Evolutionary conservation across 2,797 vertebrate species (phyloP).

Genomic region (Setipinna tenuifilis): DNA sequence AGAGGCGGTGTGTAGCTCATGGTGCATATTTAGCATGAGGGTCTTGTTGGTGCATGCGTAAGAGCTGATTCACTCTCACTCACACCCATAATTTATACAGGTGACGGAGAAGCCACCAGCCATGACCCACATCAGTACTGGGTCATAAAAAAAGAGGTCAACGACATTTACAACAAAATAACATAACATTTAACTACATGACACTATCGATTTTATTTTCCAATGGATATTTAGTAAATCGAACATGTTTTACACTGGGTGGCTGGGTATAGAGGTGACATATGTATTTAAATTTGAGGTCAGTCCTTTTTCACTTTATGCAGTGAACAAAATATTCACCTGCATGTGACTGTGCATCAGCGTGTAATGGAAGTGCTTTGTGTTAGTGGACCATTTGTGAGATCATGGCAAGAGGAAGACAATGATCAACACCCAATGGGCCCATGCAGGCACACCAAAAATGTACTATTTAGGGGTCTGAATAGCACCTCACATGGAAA

Average conservation of each 20-base stretch:
- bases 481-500: background rate
- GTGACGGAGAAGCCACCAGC: background rate
- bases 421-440: background rate
- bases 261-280: too few relatives aligned
- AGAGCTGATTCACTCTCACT: conserved; percentile 10
- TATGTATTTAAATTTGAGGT: too few relatives aligned
- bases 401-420: background rate
- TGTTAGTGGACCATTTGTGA: background rate
- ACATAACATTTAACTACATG: background rate
- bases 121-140: conserved; percentile 1
- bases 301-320: background rate
- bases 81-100: background rate
- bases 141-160: background rate
- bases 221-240: too few relatives aligned
- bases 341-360: background rate
- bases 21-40: conserved; percentile 4
- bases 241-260: too few relatives aligned
- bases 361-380: background rate
- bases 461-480: background rate
- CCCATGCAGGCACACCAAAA: background rate
- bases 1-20: background rate
- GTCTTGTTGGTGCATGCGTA: conserved; percentile 13
- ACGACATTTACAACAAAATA: background rate
- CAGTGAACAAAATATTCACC: background rate
- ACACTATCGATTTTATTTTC: too few relatives aligned